These are phyloP conservation scores for Varanus komodoensis DNA, from an alignment of 2,113 vertebrate species.

Conservation along the genomic window DNA sequence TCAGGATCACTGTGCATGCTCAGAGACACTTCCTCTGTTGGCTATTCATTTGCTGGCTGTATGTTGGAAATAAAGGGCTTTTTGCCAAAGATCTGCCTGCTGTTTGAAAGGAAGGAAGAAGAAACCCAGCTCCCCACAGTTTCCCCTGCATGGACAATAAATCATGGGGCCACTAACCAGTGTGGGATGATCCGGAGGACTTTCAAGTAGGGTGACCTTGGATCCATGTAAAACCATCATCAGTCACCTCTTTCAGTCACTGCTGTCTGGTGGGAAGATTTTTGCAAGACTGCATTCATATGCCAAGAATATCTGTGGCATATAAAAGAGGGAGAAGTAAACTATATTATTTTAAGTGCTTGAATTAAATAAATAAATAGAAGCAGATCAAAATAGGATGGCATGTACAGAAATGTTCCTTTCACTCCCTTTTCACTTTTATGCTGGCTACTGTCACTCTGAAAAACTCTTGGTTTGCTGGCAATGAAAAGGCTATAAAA, in stretches of 20 bases:
- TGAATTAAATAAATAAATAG: slow-evolving; percentile 35
- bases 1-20: no score
- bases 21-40: no score
- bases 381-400: slow-evolving; percentile 13
- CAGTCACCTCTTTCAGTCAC: background rate
- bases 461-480: slow-evolving; percentile 57
- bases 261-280: background rate
- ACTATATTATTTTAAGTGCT: slow-evolving; percentile 23
- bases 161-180: background rate
- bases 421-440: slow-evolving; percentile 69
- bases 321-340: background rate
- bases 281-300: background rate
- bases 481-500: slow-evolving; percentile 55
- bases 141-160: background rate
- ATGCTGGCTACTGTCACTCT: slow-evolving; percentile 58
- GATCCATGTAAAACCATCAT: background rate
- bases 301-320: slow-evolving; percentile 25
- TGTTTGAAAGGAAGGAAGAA: no score
- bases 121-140: no score
- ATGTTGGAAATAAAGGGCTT: no score
- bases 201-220: background rate
- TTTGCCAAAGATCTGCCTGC: no score
- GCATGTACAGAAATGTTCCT: slow-evolving; percentile 50
- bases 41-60: no score
- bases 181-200: background rate